These are phyloP conservation scores for Pimpla rufipes DNA, from an alignment of 2,888 invertebrate genomes.

Conservation along the genomic window DNA sequence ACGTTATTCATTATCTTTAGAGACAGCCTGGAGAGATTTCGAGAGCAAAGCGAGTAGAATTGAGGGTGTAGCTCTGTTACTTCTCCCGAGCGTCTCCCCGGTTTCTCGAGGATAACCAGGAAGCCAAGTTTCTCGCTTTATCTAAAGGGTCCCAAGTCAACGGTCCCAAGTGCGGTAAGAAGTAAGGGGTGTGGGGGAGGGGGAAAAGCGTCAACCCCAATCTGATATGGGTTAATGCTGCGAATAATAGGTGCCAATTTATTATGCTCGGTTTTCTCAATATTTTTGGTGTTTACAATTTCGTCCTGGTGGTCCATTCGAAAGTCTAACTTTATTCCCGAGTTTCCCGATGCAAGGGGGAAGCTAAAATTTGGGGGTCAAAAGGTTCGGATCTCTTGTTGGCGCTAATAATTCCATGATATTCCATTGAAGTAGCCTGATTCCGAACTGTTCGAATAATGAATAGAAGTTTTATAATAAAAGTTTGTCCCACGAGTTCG, in stretches of 20 bases:
- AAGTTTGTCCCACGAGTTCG: constrained; percentile 68
- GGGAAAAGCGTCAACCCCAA: neutral
- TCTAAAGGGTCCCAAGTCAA: constrained; percentile 15
- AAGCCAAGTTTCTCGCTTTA: constrained; percentile 10
- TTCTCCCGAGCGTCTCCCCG: neutral
- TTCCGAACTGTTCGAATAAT: constrained; percentile 15
- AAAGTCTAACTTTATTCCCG: neutral
- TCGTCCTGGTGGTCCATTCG: neutral
- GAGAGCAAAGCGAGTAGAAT: neutral
- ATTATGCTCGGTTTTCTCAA: neutral
- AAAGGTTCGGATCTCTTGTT: no score
- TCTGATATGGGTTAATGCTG: constrained; percentile 12
- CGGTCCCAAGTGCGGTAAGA: neutral
- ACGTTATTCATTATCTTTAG: constrained; percentile 1
- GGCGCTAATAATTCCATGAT: constrained; percentile 40
- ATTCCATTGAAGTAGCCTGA: constrained; percentile 57
- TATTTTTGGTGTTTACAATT: neutral
- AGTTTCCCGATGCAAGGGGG: neutral
- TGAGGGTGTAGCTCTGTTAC: neutral
- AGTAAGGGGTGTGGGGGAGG: neutral
- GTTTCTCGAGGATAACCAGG: neutral
- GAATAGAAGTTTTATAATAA: constrained; percentile 74
- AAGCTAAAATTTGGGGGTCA: no score
- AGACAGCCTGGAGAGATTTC: neutral
- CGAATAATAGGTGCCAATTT: constrained; percentile 2